Evolutionary conservation across 2,797 vertebrate genomes (phyloP).

Genomic region (Ctenopoma multispine): DNA sequence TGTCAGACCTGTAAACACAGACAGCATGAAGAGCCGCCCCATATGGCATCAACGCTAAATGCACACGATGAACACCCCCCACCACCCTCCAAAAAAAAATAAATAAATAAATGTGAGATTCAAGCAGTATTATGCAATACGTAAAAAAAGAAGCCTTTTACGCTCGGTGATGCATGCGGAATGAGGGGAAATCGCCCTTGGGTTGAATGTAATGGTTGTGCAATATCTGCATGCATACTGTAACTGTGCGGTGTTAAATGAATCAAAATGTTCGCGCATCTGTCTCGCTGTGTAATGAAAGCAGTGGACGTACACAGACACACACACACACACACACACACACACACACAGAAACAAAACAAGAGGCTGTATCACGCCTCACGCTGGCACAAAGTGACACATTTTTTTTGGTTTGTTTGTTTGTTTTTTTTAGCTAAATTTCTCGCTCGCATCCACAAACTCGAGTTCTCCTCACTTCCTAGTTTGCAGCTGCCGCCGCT

Average conservation of each 20-base stretch:
- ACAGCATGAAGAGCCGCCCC: slow-evolving; percentile 56
- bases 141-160: slow-evolving; percentile 4
- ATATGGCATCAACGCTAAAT: slow-evolving; percentile 46
- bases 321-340: no score
- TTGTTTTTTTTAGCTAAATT: slow-evolving; percentile 2
- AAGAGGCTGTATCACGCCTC: slow-evolving; percentile 15
- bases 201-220: slow-evolving; percentile 67
- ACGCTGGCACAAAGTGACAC: slow-evolving; percentile 30
- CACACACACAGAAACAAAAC: no score
- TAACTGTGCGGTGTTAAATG: slow-evolving; percentile 37
- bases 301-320: slow-evolving; percentile 1
- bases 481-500: slow-evolving; percentile 77
- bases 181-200: slow-evolving; percentile 61
- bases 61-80: slow-evolving; percentile 31
- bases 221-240: slow-evolving; percentile 67
- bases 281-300: slow-evolving; percentile 21
- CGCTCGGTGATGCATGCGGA: slow-evolving; percentile 72
- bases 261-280: slow-evolving; percentile 39
- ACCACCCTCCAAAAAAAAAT: no score
- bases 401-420: not conserved
- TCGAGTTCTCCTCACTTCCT: slow-evolving; percentile 87
- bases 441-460: slow-evolving; percentile 43
- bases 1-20: slow-evolving; percentile 72
- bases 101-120: slow-evolving; percentile 46
- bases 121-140: slow-evolving; percentile 61